Base-by-base conservation (phyloP, 2,888 invertebrate genomes). In the Germaria angustata region DNA sequence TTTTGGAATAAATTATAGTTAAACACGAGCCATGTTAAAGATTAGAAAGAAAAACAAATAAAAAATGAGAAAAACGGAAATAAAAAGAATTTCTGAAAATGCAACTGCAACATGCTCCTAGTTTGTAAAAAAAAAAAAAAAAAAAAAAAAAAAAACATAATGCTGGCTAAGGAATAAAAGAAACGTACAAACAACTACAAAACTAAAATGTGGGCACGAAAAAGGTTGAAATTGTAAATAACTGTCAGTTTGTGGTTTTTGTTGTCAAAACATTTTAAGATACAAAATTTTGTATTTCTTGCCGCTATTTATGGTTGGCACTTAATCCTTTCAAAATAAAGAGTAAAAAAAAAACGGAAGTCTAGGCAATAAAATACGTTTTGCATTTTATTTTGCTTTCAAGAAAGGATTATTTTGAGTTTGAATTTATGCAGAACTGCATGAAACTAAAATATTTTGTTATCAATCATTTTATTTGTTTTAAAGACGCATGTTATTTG, bases 201-300 rank as follows among this genome's bases (percentile, higher is more conserved):
- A 61, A 68, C 9, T 32, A n/a, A 55, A 55, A n/a, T 34, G 17
- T 53, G 65, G 17, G 28, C 51, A 44, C 13, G 39, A 34, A 39
- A 55, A 46, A 49, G 20, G 9, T 61, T 41, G 0, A 66, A 69
- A 32, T 78, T 65, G 79, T 65, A 41, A 69, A 82, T 79, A 78
- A 78, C 17, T 77, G 69, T 65, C 79, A 63, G 57, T 71, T 79
- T 82, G 82, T 79, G 79, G 78, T 82, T 79, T n/a, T 75, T 44
- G 49, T 65, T 69, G 51, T 80, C 20, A 20, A 49, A 46, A 79
- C 32, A 59, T 9, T 20, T 51, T 15, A 11, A 41, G 15, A 57
- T 22, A 63, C 34, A 6, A 17, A 3, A 9, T 44, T 28, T 53
- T 13, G 2, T 17, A 2, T n/a, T 68, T 6, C 8, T 32, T 41